Evolutionary conservation across 2,113 vertebrate species (phyloP).

Genomic region (Halcyon senegalensis): DNA sequence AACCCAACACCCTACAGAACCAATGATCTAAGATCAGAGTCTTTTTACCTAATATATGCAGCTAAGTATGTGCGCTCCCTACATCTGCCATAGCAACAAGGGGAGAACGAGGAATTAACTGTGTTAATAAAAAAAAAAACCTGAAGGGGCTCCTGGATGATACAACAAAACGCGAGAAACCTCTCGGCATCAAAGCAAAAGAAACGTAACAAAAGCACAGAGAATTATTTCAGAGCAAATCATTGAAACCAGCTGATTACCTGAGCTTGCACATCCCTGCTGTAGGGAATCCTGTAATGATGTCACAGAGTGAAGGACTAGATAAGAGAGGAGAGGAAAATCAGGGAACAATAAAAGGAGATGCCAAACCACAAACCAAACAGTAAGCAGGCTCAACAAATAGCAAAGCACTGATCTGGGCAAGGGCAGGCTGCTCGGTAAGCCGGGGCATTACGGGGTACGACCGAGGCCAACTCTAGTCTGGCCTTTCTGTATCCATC

Average conservation of each 20-base stretch:
- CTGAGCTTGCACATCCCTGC: conserved; percentile 85
- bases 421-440: conserved; percentile 15
- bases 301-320: conserved; percentile 80
- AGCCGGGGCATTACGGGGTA: not conserved
- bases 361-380: conserved; percentile 61
- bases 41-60: conserved; percentile 46
- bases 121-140: conserved; percentile 15
- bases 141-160: not conserved
- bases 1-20: not conserved
- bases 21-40: conserved; percentile 46
- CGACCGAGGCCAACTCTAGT: not conserved
- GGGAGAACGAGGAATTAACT: conserved; percentile 37
- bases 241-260: conserved; percentile 70
- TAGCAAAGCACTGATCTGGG: not conserved
- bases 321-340: conserved; percentile 68
- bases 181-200: conserved; percentile 56
- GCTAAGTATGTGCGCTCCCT: conserved; percentile 24
- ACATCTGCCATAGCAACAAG: conserved; percentile 59
- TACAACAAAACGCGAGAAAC: not conserved
- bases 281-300: conserved; percentile 81
- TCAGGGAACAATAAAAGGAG: conserved; percentile 61
- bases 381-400: conserved; percentile 64
- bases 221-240: conserved; percentile 35
- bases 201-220: conserved; percentile 19
- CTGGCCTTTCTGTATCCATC: not conserved